Base-by-base conservation (phyloP, 2,888 invertebrate species). In the Ophonus ardosiacus region DNA sequence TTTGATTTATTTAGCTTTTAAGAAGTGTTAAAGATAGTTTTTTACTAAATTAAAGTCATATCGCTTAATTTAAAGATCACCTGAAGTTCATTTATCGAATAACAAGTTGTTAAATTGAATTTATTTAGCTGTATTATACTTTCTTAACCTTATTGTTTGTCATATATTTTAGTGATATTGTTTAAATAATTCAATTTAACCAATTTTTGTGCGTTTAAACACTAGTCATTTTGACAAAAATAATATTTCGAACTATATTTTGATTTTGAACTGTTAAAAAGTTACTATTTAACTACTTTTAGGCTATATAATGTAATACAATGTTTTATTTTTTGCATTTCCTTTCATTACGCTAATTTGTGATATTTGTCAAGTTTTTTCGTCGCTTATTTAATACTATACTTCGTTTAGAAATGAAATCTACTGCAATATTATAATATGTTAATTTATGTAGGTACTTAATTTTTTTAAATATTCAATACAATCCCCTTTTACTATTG, bases 151-250 rank as follows among this genome's bases (percentile, higher is more conserved):
- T 65, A 38, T 68, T 38, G 2, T 76, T 84, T 84, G 65, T 56
- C 63, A 51, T 18, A 79, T 63, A 56, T 43, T 59, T n/a, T 17
- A 51, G 68, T 79, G 78, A 86, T 86, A 86, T 84, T 80, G 80
- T 18, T 40, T 71, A 68, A 31, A 4, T 31, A 31, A 65, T 79
- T 79, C 65, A 79, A 56, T 76, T 76, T 61, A 57, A 80, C 80
- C 80, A 51, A 80, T 85, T 85, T 85, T 17, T 31, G 5, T 1
- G 31, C 5, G 31, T 81, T 65, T 56, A 63, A 65, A 87, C 87
- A 61, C 76, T 79, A 40, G 56, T 88, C 89, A 89, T 89, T 89
- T 85, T 82, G 91, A 90, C 91, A 90, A 91, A 91, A 91, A 91
- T 91, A 91, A 31, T 31, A 6, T 31, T 31, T 31, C 6, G 31